Evolutionary conservation across 2,113 vertebrate genomes (phyloP).

Genomic region (Dascyllus trimaculatus): DNA sequence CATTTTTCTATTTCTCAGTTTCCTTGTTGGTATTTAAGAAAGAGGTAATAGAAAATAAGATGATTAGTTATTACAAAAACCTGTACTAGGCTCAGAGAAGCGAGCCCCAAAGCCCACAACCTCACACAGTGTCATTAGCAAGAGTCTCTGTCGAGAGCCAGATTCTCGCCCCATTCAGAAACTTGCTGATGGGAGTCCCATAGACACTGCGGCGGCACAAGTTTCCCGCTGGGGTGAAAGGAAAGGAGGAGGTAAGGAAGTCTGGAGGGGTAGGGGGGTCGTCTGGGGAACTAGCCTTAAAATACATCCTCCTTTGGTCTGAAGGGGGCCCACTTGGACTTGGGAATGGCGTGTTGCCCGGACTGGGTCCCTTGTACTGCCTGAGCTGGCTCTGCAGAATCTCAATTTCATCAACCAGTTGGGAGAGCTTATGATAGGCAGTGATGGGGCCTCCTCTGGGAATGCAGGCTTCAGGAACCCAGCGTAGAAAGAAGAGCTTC

Average conservation of each 20-base stretch:
- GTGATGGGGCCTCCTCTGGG: slow-evolving; percentile 88
- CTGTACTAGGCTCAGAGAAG: slow-evolving; percentile 24
- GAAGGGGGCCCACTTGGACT: slow-evolving; percentile 67
- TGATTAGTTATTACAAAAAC: slow-evolving; percentile 38
- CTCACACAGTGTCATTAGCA: slow-evolving; percentile 88
- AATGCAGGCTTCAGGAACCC: slow-evolving; percentile 96
- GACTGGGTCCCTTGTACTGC: slow-evolving; percentile 82
- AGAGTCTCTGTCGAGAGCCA: slow-evolving; percentile 98
- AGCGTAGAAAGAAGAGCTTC: slow-evolving; percentile 97
- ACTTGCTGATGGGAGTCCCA: slow-evolving; percentile 95
- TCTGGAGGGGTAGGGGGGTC: slow-evolving; percentile 82
- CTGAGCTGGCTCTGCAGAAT: slow-evolving; percentile 87
- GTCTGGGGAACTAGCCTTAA: slow-evolving; percentile 79
- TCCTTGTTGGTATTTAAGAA: slow-evolving; percentile 48
- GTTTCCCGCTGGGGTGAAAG: slow-evolving; percentile 94
- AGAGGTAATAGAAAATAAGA: slow-evolving; percentile 58
- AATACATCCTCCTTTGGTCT: slow-evolving; percentile 91
- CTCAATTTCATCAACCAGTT: slow-evolving; percentile 93
- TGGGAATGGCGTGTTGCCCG: slow-evolving; percentile 63
- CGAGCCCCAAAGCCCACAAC: not conserved
- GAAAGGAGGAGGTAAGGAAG: slow-evolving; percentile 94
- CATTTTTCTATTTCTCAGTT: slow-evolving; percentile 39
- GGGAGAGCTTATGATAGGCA: slow-evolving; percentile 89
- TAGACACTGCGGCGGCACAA: slow-evolving; percentile 91
- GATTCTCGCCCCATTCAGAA: slow-evolving; percentile 95